Conservation (phyloP, 2,113 vertebrate species). For the Melanostigma gelatinosum region DNA sequence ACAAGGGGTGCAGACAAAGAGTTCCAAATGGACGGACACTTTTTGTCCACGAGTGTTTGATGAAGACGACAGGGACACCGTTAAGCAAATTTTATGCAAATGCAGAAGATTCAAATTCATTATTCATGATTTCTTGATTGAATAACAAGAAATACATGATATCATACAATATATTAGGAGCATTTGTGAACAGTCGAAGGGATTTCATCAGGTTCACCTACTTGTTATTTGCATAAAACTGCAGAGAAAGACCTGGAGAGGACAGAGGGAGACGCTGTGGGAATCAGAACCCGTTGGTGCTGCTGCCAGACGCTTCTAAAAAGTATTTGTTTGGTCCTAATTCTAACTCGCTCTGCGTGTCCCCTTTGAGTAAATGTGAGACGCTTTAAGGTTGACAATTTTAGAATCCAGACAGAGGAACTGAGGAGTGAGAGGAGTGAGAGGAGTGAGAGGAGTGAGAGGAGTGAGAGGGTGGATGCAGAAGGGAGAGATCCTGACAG, state of each 20-base stretch:
- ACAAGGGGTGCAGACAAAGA: slow-evolving; percentile 37
- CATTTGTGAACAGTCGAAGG: slow-evolving; percentile 4
- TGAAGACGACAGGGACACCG: background rate
- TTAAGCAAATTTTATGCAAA: slow-evolving; percentile 50
- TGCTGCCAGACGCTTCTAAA: background rate
- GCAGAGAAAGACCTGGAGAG: background rate
- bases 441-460: background rate
- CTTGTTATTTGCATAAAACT: slow-evolving; percentile 29
- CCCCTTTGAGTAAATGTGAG: slow-evolving; percentile 2
- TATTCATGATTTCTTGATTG: slow-evolving; percentile 45
- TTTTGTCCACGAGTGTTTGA: slow-evolving; percentile 39
- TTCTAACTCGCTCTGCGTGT: background rate
- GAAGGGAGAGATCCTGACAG: background rate
- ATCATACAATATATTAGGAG: slow-evolving; percentile 3
- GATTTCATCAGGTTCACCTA: slow-evolving; percentile 11
- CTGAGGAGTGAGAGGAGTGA: background rate
- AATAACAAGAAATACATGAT: slow-evolving; percentile 45
- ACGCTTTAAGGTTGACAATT: slow-evolving; percentile 2
- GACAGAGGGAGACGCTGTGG: background rate
- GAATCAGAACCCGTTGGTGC: background rate
- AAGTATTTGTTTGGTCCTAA: background rate
- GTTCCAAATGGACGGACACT: slow-evolving; percentile 59
- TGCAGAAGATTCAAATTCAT: slow-evolving; percentile 26
- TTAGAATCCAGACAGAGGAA: slow-evolving; percentile 15
- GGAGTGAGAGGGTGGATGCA: background rate